Conservation (phyloP, 2,888 invertebrate species). For the Eupithecia dodoneata region DNA sequence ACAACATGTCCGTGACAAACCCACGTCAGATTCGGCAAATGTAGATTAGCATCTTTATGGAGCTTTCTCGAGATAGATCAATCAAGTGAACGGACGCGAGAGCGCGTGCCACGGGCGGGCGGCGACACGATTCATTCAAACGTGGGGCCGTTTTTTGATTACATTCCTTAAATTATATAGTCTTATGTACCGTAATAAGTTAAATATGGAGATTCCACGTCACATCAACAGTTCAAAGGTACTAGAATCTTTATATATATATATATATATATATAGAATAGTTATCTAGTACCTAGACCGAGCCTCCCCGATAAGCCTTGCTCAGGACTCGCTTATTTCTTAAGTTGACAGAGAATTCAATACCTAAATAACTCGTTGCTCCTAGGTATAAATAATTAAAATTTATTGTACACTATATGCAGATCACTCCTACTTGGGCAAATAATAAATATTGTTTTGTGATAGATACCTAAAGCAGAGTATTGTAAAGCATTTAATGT, state of each 20-base stretch:
- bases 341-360: too few relatives aligned
- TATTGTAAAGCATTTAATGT: background rate
- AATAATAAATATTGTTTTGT: background rate
- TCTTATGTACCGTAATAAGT: background rate
- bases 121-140: conserved; percentile 36
- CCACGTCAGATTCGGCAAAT: conserved; percentile 27
- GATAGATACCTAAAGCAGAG: background rate
- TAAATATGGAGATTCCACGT: too few relatives aligned
- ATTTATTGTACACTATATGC: too few relatives aligned
- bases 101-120: conserved; percentile 4
- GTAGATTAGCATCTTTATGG: conserved; percentile 27
- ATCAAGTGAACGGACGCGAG: conserved; percentile 16
- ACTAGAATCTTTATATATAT: too few relatives aligned
- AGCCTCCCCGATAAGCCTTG: too few relatives aligned
- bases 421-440: too few relatives aligned
- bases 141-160: conserved; percentile 53
- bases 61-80: conserved; percentile 25
- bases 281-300: too few relatives aligned
- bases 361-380: background rate
- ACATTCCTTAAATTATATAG: conserved; percentile 43
- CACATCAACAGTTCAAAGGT: too few relatives aligned
- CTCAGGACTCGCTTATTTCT: too few relatives aligned
- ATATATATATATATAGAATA: too few relatives aligned
- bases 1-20: conserved; percentile 13
- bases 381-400: background rate